Percentiles rank a stretch among this genome's conserved stretches.
These are phyloP conservation scores for Ashinkailepas kermadecensis DNA, from an alignment of 2,888 invertebrate genomes.

Conservation along the genomic window DNA sequence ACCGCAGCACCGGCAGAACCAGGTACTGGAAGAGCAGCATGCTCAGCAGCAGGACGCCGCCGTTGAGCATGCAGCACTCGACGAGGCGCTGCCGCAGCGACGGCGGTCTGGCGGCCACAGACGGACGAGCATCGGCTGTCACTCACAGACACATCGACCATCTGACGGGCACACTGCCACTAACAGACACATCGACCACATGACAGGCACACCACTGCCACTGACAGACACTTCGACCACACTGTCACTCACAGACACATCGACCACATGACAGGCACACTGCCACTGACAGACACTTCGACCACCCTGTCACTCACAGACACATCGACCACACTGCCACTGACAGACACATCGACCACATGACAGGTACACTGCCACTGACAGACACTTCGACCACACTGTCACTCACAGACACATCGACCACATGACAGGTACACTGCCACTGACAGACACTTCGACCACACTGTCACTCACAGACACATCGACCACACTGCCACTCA, in stretches of 20 bases:
- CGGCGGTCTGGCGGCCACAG: conserved; percentile 56
- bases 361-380: not conserved
- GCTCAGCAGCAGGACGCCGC: conserved; percentile 76
- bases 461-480: not conserved
- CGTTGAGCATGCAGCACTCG: conserved; percentile 77
- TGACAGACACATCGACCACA: not conserved
- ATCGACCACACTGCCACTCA: not conserved
- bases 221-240: no score
- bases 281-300: not conserved
- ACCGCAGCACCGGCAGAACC: conserved; percentile 62
- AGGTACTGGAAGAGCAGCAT: conserved; percentile 72
- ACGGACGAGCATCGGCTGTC: no score
- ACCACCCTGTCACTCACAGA: not conserved
- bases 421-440: not conserved
- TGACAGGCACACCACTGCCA: not conserved
- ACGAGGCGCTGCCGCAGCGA: conserved; percentile 73
- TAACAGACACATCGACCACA: not conserved
- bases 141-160: not conserved
- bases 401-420: not conserved
- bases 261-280: not conserved
- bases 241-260: not conserved
- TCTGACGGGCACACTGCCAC: not conserved
- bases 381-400: no score
- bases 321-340: not conserved
- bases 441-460: not conserved